Evolutionary conservation across 2,113 vertebrate genomes (phyloP), one percentile per base, ranked within the genome.

Genomic region (Mormyrus iriodes): DNA sequence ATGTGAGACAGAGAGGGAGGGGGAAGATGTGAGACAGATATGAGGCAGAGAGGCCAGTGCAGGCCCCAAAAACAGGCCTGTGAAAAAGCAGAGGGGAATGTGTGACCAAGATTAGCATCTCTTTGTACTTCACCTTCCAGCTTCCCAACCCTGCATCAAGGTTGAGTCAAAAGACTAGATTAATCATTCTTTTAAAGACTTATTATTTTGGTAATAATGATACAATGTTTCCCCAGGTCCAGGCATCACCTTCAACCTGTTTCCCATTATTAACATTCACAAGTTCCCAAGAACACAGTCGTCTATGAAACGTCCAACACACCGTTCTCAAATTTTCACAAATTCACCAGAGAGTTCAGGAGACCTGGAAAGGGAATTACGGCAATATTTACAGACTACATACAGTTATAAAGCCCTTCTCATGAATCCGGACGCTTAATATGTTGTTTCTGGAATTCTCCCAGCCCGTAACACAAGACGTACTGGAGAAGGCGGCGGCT

Each of bases 101-200:
- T 73, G 44, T 24, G 61, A 79, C 69, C 65, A 9, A 52, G 27
- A 79, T 88, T 49, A 73, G 61, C 88, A 88, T 52, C 12, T 5
- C 69, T 88, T 88, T 88, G 88, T 82, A 79, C 69, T 52, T 10
- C 7, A 51, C 42, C 65, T 79, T n/a, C 27, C 69, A 88, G 61
- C 12, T 88, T 76, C 69, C 65, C 49, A 24, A 53, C 88, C 87
- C 44, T 65, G 42, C 65, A 24, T 27, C 48, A 76, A 51, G 13
- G n/a, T 39, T 79, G 69, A 48, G 17, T 49, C 8, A 10, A 52
- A 76, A 31, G 42, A 52, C 88, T 24, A 49, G 24, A 52, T 79
- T 35, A 76, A 52, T 19, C 88, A 48, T 52, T 61, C n/a, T 61
- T 58, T 58, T 31, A 19, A 31, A 21, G 19, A 27, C 39, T 21